Evolutionary conservation across 1,140 invertebrate genomes (phyloP).

Genomic region (Goniozus legneri): DNA sequence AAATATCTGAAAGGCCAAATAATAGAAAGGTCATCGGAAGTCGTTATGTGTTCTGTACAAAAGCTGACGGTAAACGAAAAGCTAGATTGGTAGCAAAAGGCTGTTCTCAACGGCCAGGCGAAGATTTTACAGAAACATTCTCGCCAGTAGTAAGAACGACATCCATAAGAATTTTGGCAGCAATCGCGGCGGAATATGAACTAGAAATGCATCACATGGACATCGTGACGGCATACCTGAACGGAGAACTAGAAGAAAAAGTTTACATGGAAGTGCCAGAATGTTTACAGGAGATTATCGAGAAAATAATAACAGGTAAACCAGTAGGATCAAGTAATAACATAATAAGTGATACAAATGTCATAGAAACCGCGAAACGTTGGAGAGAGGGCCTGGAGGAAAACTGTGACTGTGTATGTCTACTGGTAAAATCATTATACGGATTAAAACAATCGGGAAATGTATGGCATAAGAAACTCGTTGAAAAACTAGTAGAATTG

Average conservation of each 20-base stretch:
- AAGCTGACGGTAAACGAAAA: conserved; percentile 19
- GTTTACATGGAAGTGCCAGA: conserved; percentile 20
- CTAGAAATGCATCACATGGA: conserved; percentile 30
- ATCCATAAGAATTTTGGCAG: conserved; percentile 17
- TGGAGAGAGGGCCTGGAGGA: not conserved
- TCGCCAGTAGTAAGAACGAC: conserved; percentile 22
- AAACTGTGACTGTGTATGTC: no score
- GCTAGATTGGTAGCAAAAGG: conserved; percentile 33
- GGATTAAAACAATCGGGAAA: conserved; percentile 12
- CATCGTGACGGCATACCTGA: conserved; percentile 19
- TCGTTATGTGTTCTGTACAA: conserved; percentile 9
- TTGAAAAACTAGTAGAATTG: no score
- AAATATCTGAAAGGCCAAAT: conserved; percentile 28
- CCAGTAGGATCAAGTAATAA: not conserved
- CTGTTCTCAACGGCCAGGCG: conserved; percentile 17
- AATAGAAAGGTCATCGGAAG: conserved; percentile 28
- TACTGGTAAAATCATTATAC: conserved; percentile 6
- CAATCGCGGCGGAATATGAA: conserved; percentile 8
- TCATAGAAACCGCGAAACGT: not conserved
- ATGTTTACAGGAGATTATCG: conserved; percentile 6
- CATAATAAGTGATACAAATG: not conserved
- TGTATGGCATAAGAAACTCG: conserved; percentile 12
- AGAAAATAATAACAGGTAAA: not conserved
- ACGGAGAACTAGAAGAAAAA: conserved; percentile 18
- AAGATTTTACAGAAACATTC: conserved; percentile 32